These are phyloP conservation scores for Lethenteron reissneri DNA, from an alignment of 2,113 vertebrate genomes.

Conservation along the genomic window DNA sequence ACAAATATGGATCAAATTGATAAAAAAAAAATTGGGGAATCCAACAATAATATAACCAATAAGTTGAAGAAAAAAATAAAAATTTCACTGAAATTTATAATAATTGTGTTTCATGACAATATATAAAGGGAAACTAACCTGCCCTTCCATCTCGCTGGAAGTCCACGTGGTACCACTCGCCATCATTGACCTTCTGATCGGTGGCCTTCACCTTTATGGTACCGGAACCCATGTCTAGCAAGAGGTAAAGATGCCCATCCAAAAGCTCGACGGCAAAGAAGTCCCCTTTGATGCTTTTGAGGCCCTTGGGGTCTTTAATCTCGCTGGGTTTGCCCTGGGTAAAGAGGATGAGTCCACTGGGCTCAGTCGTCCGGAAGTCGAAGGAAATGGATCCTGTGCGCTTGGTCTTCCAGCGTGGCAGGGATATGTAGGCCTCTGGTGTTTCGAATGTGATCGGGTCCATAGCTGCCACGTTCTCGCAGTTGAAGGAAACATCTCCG, in stretches of 20 bases:
- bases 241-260: conserved; percentile 64
- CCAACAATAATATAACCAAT: conserved; percentile 14
- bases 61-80: conserved; percentile 13
- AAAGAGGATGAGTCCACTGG: conserved; percentile 80
- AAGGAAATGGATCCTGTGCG: conserved; percentile 90
- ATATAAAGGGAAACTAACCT: conserved; percentile 31
- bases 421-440: conserved; percentile 63
- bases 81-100: too few species aligned
- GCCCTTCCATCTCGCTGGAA: conserved; percentile 87
- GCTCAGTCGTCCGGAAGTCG: conserved; percentile 80
- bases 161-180: conserved; percentile 88
- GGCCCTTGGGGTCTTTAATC: conserved; percentile 47
- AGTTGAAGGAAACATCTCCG: conserved; percentile 73
- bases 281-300: conserved; percentile 87
- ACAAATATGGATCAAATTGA: too few species aligned
- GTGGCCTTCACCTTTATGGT: conserved; percentile 94
- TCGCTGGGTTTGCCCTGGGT: conserved; percentile 80
- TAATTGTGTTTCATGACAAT: too few species aligned
- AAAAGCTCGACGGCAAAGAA: conserved; percentile 87
- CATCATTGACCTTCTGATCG: conserved; percentile 76
- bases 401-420: conserved; percentile 96
- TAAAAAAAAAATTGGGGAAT: background rate
- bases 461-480: conserved; percentile 76
- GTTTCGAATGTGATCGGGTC: conserved; percentile 93
- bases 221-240: conserved; percentile 91